Base-by-base conservation (phyloP, 2,113 vertebrate genomes). In the Colossoma macropomum region DNA sequence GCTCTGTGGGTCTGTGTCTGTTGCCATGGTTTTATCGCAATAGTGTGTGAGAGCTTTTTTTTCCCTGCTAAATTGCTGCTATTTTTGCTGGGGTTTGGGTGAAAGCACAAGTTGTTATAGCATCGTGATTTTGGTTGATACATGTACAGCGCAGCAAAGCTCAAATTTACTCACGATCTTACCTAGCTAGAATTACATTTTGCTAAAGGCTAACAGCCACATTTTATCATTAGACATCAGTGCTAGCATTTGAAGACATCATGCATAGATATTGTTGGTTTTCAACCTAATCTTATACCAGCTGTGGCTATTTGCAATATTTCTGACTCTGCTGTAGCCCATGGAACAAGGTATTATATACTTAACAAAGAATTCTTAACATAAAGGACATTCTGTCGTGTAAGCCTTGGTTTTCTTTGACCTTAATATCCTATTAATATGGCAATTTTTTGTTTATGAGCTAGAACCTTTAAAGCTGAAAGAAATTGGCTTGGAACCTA, bases 1-100 rank as follows among this genome's bases (percentile, higher is more conserved):
- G 59, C 65, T 77, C 75, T 59, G 63, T 60, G 79, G 28, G 72
- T 76, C 72, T 88, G 88, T 89, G 88, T 82, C 85, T 92, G 92
- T 94, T 94, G 92, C 93, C 90, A 94, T 94, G 93, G 93, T 93
- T 92, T 92, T 92, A 82, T 76, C 83, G 84, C 88, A 79, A 86
- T 86, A 84, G 88, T 52, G 59, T 54, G 54, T 16, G 1, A 30
- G 65, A 48, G 56, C 62, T 50, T 80, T 72, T 80, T 52, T 23
- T 38, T 34, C 48, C 25, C 76, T 66, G 41, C 75, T 79, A 79
- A 84, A 74, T 85, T 85, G 79, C 77, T 81, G 27, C 79, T 85
- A 81, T 81, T 77, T 77, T 66, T 79, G 77, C 69, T 54, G 75
- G 27, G 30, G 41, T 52, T 71, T 70, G 1, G 32, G 66, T 25